A percentile compares a stretch with the other conserved stretches of the same genome.
These are phyloP conservation scores for Bucorvus abyssinicus DNA, from an alignment of 2,797 vertebrate genomes.

Conservation along the genomic window DNA sequence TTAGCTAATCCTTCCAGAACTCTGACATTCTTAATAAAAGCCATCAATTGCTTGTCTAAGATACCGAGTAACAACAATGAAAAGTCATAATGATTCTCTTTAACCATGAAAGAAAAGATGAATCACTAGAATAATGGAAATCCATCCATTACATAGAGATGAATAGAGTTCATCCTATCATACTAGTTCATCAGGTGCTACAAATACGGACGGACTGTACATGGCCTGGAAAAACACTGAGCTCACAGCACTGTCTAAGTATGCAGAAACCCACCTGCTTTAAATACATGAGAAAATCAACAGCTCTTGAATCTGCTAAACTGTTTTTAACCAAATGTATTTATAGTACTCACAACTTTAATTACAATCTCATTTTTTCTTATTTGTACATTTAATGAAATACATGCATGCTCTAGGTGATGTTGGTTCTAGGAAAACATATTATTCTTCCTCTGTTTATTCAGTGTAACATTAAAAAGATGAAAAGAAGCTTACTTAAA, in stretches of 20 bases:
- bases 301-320: constrained; percentile 1
- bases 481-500: neutral
- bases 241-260: neutral
- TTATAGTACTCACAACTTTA: neutral
- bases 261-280: neutral
- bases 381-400: neutral
- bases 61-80: neutral
- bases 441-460: neutral
- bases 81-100: neutral
- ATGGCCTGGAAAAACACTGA: neutral
- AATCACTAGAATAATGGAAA: neutral
- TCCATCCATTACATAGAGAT: constrained; percentile 8
- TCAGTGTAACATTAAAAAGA: neutral
- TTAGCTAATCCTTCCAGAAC: constrained; percentile 9
- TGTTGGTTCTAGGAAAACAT: neutral
- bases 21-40: constrained; percentile 20
- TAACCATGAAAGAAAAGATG: constrained; percentile 14
- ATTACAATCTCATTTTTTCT: neutral
- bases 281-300: neutral
- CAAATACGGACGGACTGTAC: neutral
- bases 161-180: constrained; percentile 21
- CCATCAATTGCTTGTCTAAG: neutral
- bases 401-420: neutral
- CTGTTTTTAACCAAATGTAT: constrained; percentile 45
- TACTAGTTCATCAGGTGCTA: constrained; percentile 45